phyloP scores from a whole-genome alignment of 2,113 vertebrate genomes.

The Semnornis frantzii region DNA sequence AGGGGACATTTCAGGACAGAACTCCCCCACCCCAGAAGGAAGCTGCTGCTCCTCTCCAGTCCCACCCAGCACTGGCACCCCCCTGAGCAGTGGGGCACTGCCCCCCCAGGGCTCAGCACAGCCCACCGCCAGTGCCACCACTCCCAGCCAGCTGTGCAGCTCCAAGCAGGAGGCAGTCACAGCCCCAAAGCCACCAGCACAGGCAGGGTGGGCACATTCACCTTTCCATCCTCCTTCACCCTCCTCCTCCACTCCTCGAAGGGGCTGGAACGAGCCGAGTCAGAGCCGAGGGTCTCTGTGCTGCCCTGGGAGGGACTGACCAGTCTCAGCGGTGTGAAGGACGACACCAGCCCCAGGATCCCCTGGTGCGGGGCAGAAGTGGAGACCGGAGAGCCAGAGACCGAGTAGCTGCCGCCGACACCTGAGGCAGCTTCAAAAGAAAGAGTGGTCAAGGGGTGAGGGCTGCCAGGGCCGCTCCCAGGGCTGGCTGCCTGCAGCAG shows the following conservation, averaged over 20 bases:
- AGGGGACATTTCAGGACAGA: neutral
- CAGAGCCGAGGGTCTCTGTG: neutral
- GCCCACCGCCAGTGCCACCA: neutral
- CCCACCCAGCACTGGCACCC: neutral
- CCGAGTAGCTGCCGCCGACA: neutral
- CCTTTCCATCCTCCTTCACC: conserved; percentile 63
- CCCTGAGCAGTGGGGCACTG: accelerated
- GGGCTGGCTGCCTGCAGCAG: neutral
- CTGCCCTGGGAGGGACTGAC: neutral
- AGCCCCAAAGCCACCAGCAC: neutral
- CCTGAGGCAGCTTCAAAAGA: conserved; percentile 54
- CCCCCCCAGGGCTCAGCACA: accelerated
- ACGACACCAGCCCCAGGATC: neutral
- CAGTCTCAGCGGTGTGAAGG: neutral
- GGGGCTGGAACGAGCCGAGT: neutral
- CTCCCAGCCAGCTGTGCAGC: accelerated
- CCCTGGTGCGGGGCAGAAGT: neutral
- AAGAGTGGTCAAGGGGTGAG: accelerated
- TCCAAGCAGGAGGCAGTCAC: neutral
- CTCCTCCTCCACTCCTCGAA: conserved; percentile 25
- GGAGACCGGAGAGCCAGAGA: neutral
- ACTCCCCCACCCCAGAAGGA: neutral
- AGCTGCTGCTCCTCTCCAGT: neutral
- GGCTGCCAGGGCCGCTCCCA: accelerated
- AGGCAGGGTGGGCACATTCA: neutral